Conservation (phyloP, 2,888 invertebrate species). For the Sialis lutaria region DNA sequence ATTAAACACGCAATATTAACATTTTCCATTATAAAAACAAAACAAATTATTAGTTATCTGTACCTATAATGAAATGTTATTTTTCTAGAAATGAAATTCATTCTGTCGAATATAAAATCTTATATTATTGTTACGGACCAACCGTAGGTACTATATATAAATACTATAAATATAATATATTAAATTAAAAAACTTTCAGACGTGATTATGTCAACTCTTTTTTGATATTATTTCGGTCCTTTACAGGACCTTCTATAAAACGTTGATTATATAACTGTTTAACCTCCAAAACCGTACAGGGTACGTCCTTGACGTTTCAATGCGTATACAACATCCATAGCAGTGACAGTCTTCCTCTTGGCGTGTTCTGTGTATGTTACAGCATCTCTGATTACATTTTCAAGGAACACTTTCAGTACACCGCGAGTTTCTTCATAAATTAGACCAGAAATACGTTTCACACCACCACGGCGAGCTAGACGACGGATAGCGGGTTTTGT, state of each 20-base stretch:
- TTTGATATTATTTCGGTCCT: too few relatives aligned
- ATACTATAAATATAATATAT: too few relatives aligned
- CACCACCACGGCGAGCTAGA: conserved; percentile 41
- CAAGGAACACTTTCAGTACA: conserved; percentile 43
- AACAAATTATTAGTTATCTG: too few relatives aligned
- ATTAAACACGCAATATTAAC: too few relatives aligned
- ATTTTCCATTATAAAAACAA: too few relatives aligned
- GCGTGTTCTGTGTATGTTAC: conserved; percentile 78
- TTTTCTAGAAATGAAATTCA: too few relatives aligned
- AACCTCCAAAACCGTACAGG: conserved; percentile 47
- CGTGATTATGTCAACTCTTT: background rate
- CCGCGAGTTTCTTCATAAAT: conserved; percentile 15
- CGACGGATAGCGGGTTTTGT: conserved; percentile 64
- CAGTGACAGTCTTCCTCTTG: conserved; percentile 74
- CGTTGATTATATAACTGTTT: background rate
- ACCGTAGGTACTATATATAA: too few relatives aligned
- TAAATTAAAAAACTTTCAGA: too few relatives aligned
- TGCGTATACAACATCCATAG: conserved; percentile 81
- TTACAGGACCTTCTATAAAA: too few relatives aligned
- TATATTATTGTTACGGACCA: too few relatives aligned
- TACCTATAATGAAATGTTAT: too few relatives aligned
- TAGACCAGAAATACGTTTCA: conserved; percentile 22
- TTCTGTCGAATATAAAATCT: too few relatives aligned
- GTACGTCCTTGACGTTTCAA: conserved; percentile 67
- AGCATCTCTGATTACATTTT: conserved; percentile 70